Conservation (phyloP, 2,113 vertebrate species). For the Gadus macrocephalus region DNA sequence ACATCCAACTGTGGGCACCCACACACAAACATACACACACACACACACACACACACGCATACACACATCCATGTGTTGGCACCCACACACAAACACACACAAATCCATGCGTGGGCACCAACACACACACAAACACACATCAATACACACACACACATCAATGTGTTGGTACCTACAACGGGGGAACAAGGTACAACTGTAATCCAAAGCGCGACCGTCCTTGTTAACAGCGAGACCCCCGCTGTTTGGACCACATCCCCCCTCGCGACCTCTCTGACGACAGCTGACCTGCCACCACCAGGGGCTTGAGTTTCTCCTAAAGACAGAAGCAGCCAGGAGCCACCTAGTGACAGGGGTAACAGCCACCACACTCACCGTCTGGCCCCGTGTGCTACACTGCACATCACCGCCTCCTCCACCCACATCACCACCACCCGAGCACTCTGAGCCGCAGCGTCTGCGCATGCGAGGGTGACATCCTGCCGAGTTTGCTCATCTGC, state of each 20-base stretch:
- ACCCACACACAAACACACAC: too few relatives aligned
- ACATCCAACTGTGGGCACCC: constrained; percentile 11
- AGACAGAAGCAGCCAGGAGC: constrained; percentile 16
- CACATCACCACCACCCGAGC: background rate
- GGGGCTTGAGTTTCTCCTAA: too few relatives aligned
- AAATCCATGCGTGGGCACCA: too few relatives aligned
- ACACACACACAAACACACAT: constrained; percentile 1
- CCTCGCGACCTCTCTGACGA: constrained; percentile 3
- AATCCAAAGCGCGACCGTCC: constrained; percentile 16
- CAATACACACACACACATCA: constrained; percentile 28
- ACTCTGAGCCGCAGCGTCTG: constrained; percentile 48
- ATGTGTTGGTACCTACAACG: constrained; percentile 15
- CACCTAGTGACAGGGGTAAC: constrained; percentile 4
- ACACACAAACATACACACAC: constrained; percentile 23
- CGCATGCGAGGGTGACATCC: constrained; percentile 47
- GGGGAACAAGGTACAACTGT: constrained; percentile 16
- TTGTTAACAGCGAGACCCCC: background rate
- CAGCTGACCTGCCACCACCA: constrained; percentile 5
- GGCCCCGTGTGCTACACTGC: constrained; percentile 11
- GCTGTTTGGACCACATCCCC: background rate
- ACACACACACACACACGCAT: constrained; percentile 16
- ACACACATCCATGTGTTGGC: too few relatives aligned
- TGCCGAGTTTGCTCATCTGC: constrained; percentile 48
- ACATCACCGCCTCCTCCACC: constrained; percentile 22
- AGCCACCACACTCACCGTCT: constrained; percentile 1